Percentiles rank a stretch among this genome's conserved stretches.
These are phyloP conservation scores for silkworm (Bombyx mori) DNA, from an alignment of 1,140 invertebrate species.

Conservation along the genomic window ASM3026992v2 NC_085117.1:2390501-2391000, in stretches of 20 bases:
- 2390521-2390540: slow-evolving; percentile 41
- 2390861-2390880: slow-evolving; percentile 44
- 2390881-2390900: slow-evolving; percentile 37
- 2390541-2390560: slow-evolving; percentile 13
- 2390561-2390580: slow-evolving; percentile 4
- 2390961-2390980: too few species aligned
- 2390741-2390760: slow-evolving; percentile 9
- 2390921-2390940: too few species aligned
- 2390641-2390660: background rate
- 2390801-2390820: slow-evolving; percentile 21
- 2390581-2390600: slow-evolving; percentile 17
- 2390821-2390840: slow-evolving; percentile 28
- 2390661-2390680: slow-evolving; percentile 2
- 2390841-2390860: slow-evolving; percentile 29
- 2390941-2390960: too few species aligned
- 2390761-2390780: slow-evolving; percentile 1
- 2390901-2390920: too few species aligned
- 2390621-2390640: slow-evolving; percentile 6
- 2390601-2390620: slow-evolving; percentile 17
- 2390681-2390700: slow-evolving; percentile 9
- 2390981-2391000: too few species aligned
- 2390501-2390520: slow-evolving; percentile 47
- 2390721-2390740: too few species aligned
- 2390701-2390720: background rate
- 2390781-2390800: slow-evolving; percentile 17